Evolutionary conservation across 2,113 vertebrate species (phyloP).

Genomic region (Neodontobutis hainanensis): DNA sequence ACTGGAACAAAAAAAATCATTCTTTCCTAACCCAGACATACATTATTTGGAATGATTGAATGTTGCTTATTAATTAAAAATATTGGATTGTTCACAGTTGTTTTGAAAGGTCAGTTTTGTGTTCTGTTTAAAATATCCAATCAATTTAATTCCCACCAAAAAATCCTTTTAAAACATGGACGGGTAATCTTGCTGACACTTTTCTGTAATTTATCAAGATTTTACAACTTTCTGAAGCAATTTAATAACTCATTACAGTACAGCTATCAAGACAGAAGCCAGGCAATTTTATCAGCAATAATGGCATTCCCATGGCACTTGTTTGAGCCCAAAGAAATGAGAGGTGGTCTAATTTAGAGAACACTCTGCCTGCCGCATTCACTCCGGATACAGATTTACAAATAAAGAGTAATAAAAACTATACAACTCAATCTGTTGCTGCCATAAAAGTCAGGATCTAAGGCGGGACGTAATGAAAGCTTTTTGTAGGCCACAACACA

Average conservation of each 20-base stretch:
- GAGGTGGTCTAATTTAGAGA: slow-evolving; percentile 13
- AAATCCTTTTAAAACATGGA: too few species aligned
- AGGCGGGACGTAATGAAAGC: slow-evolving; percentile 6
- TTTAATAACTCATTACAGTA: slow-evolving; percentile 24
- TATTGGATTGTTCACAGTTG: too few species aligned
- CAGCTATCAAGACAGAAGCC: slow-evolving; percentile 19
- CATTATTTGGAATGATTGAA: too few species aligned
- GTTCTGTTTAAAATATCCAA: background rate
- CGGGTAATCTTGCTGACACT: too few species aligned
- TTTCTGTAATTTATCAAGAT: background rate
- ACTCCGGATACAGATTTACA: background rate
- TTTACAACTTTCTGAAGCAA: slow-evolving; percentile 12
- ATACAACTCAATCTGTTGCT: slow-evolving; percentile 8
- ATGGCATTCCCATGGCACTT: background rate
- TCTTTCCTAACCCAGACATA: too few species aligned
- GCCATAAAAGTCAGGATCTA: slow-evolving; percentile 33
- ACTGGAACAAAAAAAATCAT: too few species aligned
- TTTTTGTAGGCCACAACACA: slow-evolving; percentile 19
- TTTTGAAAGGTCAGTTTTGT: background rate
- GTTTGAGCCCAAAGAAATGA: background rate
- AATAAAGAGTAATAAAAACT: slow-evolving; percentile 45
- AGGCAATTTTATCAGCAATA: background rate
- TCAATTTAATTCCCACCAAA: too few species aligned
- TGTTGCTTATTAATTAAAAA: too few species aligned
- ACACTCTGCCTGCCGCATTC: slow-evolving; percentile 9